These are phyloP conservation scores for Andrena marginata DNA, from an alignment of 2,888 invertebrate genomes.

Conservation along the genomic window DNA sequence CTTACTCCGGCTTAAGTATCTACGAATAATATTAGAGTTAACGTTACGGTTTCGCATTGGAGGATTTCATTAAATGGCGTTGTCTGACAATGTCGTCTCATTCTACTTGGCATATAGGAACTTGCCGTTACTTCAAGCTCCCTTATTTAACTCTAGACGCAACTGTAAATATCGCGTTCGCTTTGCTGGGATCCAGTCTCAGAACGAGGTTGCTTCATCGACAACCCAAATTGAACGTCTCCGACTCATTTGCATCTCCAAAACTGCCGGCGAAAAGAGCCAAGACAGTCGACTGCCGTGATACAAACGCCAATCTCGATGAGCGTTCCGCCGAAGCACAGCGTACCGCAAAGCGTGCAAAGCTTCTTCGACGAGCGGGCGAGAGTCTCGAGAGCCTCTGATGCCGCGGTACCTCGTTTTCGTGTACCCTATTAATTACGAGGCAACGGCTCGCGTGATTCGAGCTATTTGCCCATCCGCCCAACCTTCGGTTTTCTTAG, in stretches of 20 bases:
- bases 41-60: too few species aligned
- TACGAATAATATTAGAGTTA: background rate
- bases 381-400: conserved; percentile 55
- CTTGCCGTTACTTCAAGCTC: background rate
- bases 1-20: too few species aligned
- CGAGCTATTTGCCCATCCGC: conserved; percentile 75
- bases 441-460: conserved; percentile 79
- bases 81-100: background rate
- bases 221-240: conserved; percentile 5
- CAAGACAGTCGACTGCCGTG: conserved; percentile 9
- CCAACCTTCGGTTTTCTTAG: conserved; percentile 53
- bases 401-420: conserved; percentile 63
- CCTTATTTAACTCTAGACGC: background rate
- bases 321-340: conserved; percentile 33
- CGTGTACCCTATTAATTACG: conserved; percentile 80
- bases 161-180: background rate
- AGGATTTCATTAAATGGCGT: background rate
- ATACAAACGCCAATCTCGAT: conserved; percentile 55
- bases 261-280: background rate
- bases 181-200: background rate
- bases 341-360: conserved; percentile 34
- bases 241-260: conserved; percentile 6
- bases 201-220: background rate
- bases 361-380: conserved; percentile 48
- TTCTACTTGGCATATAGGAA: background rate